Evolutionary conservation across 2,113 vertebrate genomes (phyloP).

Genomic region (Pelecanoides urinatrix): DNA sequence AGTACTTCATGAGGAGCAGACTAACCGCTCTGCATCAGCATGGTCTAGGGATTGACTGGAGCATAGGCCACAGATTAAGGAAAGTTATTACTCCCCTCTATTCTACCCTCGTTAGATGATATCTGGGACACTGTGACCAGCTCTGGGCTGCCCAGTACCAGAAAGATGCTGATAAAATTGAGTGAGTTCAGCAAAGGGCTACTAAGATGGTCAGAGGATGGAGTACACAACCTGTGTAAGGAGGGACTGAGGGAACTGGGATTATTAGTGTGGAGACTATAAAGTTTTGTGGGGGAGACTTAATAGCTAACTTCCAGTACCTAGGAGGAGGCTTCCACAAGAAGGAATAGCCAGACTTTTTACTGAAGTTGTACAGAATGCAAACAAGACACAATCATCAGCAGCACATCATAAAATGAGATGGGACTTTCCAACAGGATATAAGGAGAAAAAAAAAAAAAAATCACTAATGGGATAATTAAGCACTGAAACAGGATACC

Average conservation of each 20-base stretch:
- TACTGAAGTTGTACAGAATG: background rate
- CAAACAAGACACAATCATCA: background rate
- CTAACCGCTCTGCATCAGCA: accelerated
- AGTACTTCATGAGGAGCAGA: background rate
- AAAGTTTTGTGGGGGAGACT: background rate
- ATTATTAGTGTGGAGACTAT: background rate
- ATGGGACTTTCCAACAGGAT: background rate
- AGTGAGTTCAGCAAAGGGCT: background rate
- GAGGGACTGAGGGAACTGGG: background rate
- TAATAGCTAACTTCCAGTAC: background rate
- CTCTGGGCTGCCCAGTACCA: background rate
- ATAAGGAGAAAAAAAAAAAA: background rate
- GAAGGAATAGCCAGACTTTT: background rate
- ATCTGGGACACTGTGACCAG: background rate
- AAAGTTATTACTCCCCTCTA: background rate
- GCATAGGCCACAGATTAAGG: background rate
- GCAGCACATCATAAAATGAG: background rate
- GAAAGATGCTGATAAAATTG: background rate
- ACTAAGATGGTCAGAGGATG: background rate
- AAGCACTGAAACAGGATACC: background rate
- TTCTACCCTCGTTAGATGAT: background rate
- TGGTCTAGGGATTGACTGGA: background rate
- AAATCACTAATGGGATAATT: background rate
- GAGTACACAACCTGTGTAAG: background rate
- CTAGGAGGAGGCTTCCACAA: background rate